Evolutionary conservation across 2,888 invertebrate species (phyloP), one percentile per base, ranked within the genome.

Genomic region (Pachycephus smyrnensis): DNA sequence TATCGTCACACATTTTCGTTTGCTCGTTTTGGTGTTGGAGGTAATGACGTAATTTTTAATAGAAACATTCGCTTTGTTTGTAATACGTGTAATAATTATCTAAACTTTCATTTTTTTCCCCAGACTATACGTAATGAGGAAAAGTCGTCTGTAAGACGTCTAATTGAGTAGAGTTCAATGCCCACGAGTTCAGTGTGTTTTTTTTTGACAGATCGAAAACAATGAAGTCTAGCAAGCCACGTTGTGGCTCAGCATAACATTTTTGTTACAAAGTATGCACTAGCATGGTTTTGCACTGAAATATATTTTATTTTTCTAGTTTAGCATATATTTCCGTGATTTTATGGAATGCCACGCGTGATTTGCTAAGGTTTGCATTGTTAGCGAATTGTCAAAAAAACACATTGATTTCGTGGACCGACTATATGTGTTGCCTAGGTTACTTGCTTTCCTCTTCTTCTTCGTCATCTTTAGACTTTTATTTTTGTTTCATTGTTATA

Each of bases 1-100:
- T 33, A 33, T 33, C 33, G 33, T 4, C 4, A 33, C 4, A 33
- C 33, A 33, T 33, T 33, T 84, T 81, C 82, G 82, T 84, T 86
- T 83, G 84, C 78, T 85, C 82, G 83, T 84, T 85, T 85, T 30
- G 87, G 86, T 87, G 86, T 77, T 84, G 85, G 85, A 33, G 33
- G 3, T 33, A 33, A 4, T 33, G 33, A 33, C 33, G 33, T 33
- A 33, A 33, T 4, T 33, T 33, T 33, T 33, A 33, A 33, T 33
- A 33, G 4, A 33, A 33, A 33, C 4, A 33, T 33, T 33, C 33
- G n/a, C 33, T 33, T 33, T n/a, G n/a, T n/a, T 33, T 33, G 33
- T 33, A 33, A 33, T 33, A 33, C 33, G 33, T 33, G 33, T 33
- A 33, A 33, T 33, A 33, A 33, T 33, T 33, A 4, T 33, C 4